Percentiles rank a stretch among this genome's conserved stretches.
These are phyloP conservation scores for Aradophagus sp. DNA, from an alignment of 1,140 invertebrate species.

Conservation along the genomic window DNA sequence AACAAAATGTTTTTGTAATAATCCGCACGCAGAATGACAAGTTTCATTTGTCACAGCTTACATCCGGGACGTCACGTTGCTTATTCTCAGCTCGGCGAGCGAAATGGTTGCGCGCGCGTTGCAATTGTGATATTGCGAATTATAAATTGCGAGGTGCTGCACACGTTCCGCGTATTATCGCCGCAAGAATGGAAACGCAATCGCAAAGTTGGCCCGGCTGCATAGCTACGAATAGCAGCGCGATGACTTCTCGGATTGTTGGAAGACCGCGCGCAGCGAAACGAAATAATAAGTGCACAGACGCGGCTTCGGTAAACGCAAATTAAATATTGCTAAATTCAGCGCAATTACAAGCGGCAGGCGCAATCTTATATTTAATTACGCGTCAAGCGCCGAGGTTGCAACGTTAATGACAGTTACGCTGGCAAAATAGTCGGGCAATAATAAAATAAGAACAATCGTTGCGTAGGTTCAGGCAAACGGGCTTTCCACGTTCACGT, in stretches of 20 bases:
- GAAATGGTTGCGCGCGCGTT: constrained; percentile 50
- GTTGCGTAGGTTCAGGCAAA: constrained; percentile 40
- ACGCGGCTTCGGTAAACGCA: constrained; percentile 54
- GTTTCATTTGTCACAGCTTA: constrained; percentile 55
- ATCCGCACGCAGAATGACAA: constrained; percentile 49
- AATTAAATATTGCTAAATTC: constrained; percentile 73
- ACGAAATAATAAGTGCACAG: constrained; percentile 59
- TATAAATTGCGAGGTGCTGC: constrained; percentile 58
- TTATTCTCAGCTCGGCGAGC: constrained; percentile 57
- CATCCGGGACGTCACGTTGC: constrained; percentile 53
- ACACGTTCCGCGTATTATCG: constrained; percentile 60
- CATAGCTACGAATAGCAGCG: constrained; percentile 49
- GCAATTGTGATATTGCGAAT: constrained; percentile 59
- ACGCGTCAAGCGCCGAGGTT: constrained; percentile 57
- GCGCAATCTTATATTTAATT: constrained; percentile 71
- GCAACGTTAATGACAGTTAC: constrained; percentile 67
- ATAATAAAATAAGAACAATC: constrained; percentile 68
- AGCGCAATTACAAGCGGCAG: constrained; percentile 61
- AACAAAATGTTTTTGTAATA: constrained; percentile 44
- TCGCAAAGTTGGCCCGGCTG: constrained; percentile 50
- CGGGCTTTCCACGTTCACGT: constrained; percentile 42
- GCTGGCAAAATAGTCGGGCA: constrained; percentile 59
- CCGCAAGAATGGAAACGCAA: constrained; percentile 62
- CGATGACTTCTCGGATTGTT: constrained; percentile 52
- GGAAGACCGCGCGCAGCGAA: constrained; percentile 57